Evolutionary conservation across 2,113 vertebrate genomes (phyloP), one percentile per base, ranked within the genome.

Genomic region (Apodemus sylvaticus): DNA sequence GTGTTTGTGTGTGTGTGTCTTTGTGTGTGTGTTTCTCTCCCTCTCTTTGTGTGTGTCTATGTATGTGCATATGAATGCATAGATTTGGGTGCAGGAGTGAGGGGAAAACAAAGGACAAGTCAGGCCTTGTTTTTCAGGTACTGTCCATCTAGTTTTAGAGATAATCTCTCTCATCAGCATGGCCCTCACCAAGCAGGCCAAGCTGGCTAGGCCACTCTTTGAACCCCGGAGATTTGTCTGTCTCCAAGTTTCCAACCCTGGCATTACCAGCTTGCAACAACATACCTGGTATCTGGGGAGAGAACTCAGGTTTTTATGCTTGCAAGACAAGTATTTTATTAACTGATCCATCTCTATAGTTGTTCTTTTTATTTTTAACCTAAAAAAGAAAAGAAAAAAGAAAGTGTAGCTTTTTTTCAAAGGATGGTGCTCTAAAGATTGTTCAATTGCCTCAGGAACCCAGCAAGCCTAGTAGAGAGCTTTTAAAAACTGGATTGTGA

Each of bases 341-440:
- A 19, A 62, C 60, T 64, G 14, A 45, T 19, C 26, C 26, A 85
- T 64, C 60, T 45, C 39, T 14, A 45, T 45, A 29, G n/a, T 29
- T 64, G 39, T 45, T 64, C 39, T 85, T 64, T 45, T 34, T 45
- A 22, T 79, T 7, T 53, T 53, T 74, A 24, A 42, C 36, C 13
- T 68, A 36, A 68, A 68, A 68, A 34, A 34, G 13, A 68, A 17
- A 68, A 4, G 31, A 68, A 68, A 68, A 66, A 45, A 93, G 31
- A 76, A 93, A 82, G 53, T 22, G 14, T 94, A 60, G 55, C 36
- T 94, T 73, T 3, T 53, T 73, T 94, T 86, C 77, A 89, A 87
- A 64, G 60, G 39, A 22, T 83, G 39, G 8, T 68, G 22, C 12
- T 66, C 66, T 91, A 86, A 83, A 76, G 29, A 68, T 60, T 78